phyloP scores from a whole-genome alignment of 1,140 invertebrate genomes.

The Euura saliciscinereae region DNA sequence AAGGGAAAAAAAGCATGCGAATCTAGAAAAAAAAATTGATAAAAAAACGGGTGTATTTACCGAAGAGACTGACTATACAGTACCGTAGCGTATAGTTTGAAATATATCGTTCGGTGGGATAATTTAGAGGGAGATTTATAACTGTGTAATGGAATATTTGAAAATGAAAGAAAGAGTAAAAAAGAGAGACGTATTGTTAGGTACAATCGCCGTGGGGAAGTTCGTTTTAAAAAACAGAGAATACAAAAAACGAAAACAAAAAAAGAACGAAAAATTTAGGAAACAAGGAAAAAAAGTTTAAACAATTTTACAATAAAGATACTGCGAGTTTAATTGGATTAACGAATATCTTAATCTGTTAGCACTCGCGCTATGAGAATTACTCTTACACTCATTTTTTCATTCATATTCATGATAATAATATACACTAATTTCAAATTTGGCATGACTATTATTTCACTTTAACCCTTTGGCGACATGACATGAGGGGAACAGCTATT shows the following conservation, averaged over 20 bases:
- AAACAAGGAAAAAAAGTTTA: neutral
- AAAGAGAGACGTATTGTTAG: neutral
- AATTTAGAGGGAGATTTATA: constrained; percentile 1
- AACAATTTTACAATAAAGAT: neutral
- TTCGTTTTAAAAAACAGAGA: no score
- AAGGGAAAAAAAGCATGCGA: neutral
- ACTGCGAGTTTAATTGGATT: no score
- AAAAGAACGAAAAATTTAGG: neutral
- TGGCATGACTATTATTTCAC: no score
- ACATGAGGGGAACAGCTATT: no score
- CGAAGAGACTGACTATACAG: neutral
- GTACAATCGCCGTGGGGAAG: no score
- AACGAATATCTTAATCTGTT: no score
- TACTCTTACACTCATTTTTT: no score
- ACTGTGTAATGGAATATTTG: neutral
- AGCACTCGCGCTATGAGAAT: no score
- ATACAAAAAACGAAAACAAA: neutral
- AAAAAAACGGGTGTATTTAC: neutral
- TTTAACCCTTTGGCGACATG: no score
- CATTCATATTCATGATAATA: no score
- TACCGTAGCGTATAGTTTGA: neutral
- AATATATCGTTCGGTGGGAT: neutral
- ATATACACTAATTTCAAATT: no score
- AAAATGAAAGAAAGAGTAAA: neutral
- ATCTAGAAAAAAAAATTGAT: neutral